A percentile compares a stretch with the other conserved stretches of the same genome.
Evolutionary conservation across 1,140 invertebrate species (phyloP).

Genomic region (Cyclargus thomasi): DNA sequence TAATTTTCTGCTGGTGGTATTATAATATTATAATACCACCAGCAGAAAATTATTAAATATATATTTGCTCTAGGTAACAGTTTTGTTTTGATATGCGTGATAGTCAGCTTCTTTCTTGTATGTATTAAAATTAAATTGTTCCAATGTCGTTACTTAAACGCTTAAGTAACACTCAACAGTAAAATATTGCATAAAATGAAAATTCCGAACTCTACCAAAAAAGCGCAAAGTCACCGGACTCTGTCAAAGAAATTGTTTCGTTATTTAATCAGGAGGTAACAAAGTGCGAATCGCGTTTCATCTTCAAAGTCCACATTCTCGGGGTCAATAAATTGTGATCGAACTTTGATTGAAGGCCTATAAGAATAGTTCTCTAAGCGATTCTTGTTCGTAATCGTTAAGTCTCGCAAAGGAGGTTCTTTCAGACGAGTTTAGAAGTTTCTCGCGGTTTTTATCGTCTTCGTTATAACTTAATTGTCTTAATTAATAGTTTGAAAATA

Average conservation of each 20-base stretch:
- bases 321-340: conserved; percentile 53
- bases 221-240: conserved; percentile 20
- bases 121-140: too few species aligned
- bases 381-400: conserved; percentile 26
- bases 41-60: too few species aligned
- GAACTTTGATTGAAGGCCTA: conserved; percentile 21
- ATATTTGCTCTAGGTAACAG: too few species aligned
- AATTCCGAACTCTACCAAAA: not conserved
- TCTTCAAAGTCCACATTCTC: conserved; percentile 60
- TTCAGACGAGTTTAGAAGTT: not conserved
- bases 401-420: conserved; percentile 12
- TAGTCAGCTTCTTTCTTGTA: too few species aligned
- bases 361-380: conserved; percentile 46
- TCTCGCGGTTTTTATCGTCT: not conserved
- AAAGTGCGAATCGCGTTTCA: conserved; percentile 52
- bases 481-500: not conserved
- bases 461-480: not conserved
- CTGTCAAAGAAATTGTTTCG: conserved; percentile 15
- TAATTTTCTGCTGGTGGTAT: too few species aligned
- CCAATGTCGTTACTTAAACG: too few species aligned
- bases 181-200: too few species aligned
- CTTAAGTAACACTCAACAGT: too few species aligned
- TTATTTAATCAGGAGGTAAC: conserved; percentile 43
- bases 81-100: too few species aligned
- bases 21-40: too few species aligned